These are phyloP conservation scores for Diploptera punctata DNA, from an alignment of 2,888 invertebrate species.

Conservation along the genomic window DNA sequence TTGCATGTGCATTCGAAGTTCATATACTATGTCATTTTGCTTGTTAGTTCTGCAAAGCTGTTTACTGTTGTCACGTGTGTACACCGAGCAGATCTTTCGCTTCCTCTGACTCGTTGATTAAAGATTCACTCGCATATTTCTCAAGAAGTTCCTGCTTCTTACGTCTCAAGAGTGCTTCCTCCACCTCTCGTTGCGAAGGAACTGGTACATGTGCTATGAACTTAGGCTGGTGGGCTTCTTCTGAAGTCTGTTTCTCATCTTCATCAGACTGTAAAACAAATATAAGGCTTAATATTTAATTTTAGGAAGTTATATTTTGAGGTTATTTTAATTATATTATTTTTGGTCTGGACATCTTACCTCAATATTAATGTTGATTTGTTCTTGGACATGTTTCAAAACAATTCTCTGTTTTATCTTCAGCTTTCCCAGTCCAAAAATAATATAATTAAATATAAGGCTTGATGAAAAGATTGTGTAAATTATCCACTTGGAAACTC, in stretches of 20 bases:
- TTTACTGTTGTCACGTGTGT: slow-evolving; percentile 8
- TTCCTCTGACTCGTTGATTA: slow-evolving; percentile 36
- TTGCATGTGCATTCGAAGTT: no score
- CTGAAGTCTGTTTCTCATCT: slow-evolving; percentile 39
- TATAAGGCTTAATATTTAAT: slow-evolving; percentile 8
- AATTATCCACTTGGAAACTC: no score
- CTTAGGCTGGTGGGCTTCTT: slow-evolving; percentile 58
- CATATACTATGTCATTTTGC: no score
- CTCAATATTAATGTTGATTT: no score
- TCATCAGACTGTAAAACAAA: slow-evolving; percentile 44
- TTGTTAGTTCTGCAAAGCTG: no score
- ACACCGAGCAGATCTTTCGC: slow-evolving; percentile 37
- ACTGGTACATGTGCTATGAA: slow-evolving; percentile 90
- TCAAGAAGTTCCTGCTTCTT: slow-evolving; percentile 93
- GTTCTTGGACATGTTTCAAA: no score
- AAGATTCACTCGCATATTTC: slow-evolving; percentile 65
- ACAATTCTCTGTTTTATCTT: no score
- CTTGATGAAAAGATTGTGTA: no score
- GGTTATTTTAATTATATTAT: no score
- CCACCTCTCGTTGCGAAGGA: slow-evolving; percentile 93
- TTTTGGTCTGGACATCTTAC: no score
- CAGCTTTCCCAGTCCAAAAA: no score
- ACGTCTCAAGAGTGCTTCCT: slow-evolving; percentile 85
- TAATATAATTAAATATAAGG: no score
- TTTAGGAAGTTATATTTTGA: background rate